phyloP scores from a whole-genome alignment of 30 jellyfish, hydroid and myxozoan species.

The Turritopsis dohrnii region DNA sequence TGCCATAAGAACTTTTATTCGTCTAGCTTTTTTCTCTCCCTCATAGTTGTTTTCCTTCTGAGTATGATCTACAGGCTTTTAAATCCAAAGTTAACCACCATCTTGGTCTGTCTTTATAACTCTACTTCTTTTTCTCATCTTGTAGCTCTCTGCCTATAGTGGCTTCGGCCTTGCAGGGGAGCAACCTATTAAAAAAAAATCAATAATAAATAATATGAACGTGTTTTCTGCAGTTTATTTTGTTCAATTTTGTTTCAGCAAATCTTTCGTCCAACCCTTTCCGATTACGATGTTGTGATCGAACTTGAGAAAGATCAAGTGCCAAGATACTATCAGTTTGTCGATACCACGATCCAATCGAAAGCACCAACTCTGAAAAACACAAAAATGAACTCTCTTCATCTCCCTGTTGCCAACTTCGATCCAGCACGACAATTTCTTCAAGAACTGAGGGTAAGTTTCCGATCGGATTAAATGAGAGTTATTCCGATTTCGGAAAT shows the following conservation, averaged over 20 bases:
- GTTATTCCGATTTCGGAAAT: neutral
- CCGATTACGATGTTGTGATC: constrained; percentile 64
- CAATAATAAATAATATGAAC: neutral
- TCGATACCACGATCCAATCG: constrained; percentile 40
- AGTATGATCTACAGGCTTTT: no score
- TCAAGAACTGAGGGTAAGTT: constrained; percentile 41
- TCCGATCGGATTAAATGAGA: neutral
- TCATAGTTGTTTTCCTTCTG: no score
- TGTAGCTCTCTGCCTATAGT: no score
- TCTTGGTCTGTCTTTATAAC: no score
- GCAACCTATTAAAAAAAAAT: no score
- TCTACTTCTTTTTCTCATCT: neutral
- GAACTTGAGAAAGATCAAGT: constrained; percentile 43
- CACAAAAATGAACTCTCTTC: neutral
- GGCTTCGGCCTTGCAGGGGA: no score
- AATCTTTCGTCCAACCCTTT: constrained; percentile 75
- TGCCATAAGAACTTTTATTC: no score
- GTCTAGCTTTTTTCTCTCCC: no score
- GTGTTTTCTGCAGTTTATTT: neutral
- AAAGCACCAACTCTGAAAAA: constrained; percentile 41
- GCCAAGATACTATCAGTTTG: constrained; percentile 64
- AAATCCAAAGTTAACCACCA: no score
- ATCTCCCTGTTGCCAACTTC: constrained; percentile 70
- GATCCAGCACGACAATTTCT: constrained; percentile 51
- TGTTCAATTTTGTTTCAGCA: constrained; percentile 30